These are phyloP conservation scores for Dipodomys merriami DNA, from an alignment of 2,113 vertebrate genomes.

Conservation along the genomic window DNA sequence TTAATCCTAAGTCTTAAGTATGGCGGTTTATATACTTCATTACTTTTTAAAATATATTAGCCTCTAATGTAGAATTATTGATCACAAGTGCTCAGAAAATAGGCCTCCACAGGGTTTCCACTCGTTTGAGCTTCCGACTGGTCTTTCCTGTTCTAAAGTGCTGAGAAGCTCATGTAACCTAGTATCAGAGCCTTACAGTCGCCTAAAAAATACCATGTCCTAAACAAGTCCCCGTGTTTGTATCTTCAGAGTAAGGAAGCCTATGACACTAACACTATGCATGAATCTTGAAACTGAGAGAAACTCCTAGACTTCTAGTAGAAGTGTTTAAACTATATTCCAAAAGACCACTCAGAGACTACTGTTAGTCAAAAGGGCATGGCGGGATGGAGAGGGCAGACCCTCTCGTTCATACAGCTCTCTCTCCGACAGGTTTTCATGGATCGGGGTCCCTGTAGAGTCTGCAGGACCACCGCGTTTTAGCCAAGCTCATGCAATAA, in stretches of 20 bases:
- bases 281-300: not conserved
- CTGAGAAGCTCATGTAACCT: constrained; percentile 70
- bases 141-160: constrained; percentile 65
- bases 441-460: not conserved
- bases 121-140: constrained; percentile 54
- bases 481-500: constrained; percentile 43
- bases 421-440: constrained; percentile 14
- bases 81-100: constrained; percentile 77
- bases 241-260: constrained; percentile 48
- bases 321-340: not conserved
- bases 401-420: not conserved
- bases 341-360: constrained; percentile 54
- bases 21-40: constrained; percentile 66
- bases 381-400: constrained; percentile 23
- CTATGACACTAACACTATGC: not conserved
- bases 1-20: constrained; percentile 38
- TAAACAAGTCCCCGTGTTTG: not conserved
- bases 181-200: constrained; percentile 7
- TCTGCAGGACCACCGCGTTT: constrained; percentile 13
- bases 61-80: constrained; percentile 68
- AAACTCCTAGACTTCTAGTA: not conserved
- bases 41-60: constrained; percentile 56
- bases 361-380: constrained; percentile 50
- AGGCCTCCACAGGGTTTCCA: constrained; percentile 60
- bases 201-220: not conserved